Evolutionary conservation across 2,888 invertebrate species (phyloP), one percentile per base, ranked within the genome.

Genomic region (Phyto melanocephala): DNA sequence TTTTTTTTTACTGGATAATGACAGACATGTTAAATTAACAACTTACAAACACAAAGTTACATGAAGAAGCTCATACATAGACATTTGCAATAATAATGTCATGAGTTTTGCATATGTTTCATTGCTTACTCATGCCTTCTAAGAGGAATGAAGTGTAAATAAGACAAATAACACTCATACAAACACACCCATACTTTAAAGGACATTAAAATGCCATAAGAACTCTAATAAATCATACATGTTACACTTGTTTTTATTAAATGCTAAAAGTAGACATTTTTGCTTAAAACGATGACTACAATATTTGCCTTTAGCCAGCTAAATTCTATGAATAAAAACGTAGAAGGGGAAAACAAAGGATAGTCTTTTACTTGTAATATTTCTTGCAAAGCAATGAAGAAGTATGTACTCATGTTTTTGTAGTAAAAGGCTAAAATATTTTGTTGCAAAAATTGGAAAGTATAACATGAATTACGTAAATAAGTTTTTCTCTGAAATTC

Each of bases 61-160:
- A n/a, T n/a, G n/a, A n/a, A n/a, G n/a, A n/a, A n/a, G n/a, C n/a
- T n/a, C n/a, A n/a, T n/a, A n/a, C n/a, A n/a, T n/a, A n/a, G n/a
- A n/a, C n/a, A n/a, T n/a, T 40, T 60, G 42, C 24, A 22, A 60
- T 60, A 60, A 60, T 60, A 60, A 60, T 42, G 60, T 42, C 60
- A 40, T 60, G 60, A 60, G 22, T 24, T 3, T 60, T 24, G 15
- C 28, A n/a, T 54, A 24, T 52, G n/a, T 52, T 52, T 52, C 1
- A 6, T 17, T 52, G 24, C 24, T 52, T 52, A 13, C 13, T 6
- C 10, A 40, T 6, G 42, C 8, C 10, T 22, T 22, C 3, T 52
- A 15, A 54, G 10, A 15, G 11, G 1, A 60, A 60, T 60, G 60
- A 24, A 60, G 24, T n/a, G 22, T 40, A 24, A 60, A 60, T 42